Evolutionary conservation across 2,888 invertebrate species (phyloP).

Genomic region (Notodonta dromedarius): DNA sequence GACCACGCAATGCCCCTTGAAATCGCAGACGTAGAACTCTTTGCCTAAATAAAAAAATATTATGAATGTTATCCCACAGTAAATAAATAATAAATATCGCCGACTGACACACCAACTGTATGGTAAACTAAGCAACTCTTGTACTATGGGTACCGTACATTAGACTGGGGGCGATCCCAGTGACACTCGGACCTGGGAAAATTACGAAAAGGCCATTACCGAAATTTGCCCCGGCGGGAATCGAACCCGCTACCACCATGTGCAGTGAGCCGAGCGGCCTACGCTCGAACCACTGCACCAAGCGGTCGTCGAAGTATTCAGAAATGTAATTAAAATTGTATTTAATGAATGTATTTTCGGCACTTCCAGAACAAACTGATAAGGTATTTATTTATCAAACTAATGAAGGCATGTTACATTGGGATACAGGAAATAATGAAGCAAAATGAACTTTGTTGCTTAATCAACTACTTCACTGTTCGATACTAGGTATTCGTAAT

Average conservation of each 20-base stretch:
- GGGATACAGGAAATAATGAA: not conserved
- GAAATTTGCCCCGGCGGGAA: no score
- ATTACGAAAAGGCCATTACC: no score
- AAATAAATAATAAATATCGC: no score
- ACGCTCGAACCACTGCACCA: no score
- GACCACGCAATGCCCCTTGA: conserved; percentile 98
- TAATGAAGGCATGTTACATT: not conserved
- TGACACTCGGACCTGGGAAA: no score
- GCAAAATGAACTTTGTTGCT: not conserved
- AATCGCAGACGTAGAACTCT: conserved; percentile 98
- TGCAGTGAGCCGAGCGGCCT: no score
- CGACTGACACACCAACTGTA: no score
- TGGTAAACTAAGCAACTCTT: no score
- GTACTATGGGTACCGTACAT: no score
- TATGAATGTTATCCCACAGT: not conserved
- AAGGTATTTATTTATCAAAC: not conserved
- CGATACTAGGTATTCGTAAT: not conserved
- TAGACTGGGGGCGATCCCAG: no score
- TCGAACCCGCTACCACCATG: no score
- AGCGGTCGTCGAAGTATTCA: not conserved
- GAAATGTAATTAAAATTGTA: not conserved
- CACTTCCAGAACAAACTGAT: not conserved
- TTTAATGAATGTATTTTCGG: not conserved
- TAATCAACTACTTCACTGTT: not conserved
- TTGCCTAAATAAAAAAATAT: conserved; percentile 84